Base-by-base conservation (phyloP, 2,888 invertebrate genomes). In the Lepeophtheirus nordmannii region DNA sequence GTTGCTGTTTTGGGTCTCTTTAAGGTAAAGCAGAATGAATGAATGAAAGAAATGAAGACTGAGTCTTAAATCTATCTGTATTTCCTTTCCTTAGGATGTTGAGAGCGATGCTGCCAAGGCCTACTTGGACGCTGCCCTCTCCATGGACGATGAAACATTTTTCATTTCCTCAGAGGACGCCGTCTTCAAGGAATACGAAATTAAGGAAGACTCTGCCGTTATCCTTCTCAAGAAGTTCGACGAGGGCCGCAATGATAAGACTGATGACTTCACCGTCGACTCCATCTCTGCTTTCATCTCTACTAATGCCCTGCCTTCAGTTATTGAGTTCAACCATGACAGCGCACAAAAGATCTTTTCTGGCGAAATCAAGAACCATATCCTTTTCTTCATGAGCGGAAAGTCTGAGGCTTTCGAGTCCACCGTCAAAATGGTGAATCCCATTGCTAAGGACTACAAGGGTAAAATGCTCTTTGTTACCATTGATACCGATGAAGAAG, bases 311-410 rank as follows among this genome's bases (percentile, higher is more conserved):
- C 81, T 97, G 75, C 96, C 96, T 22, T 78, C 89, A 69, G 84
- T 96, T 70, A 87, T 93, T 67, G 96, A 97, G 77, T 97, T 97
- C 80, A 93, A 90, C 72, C 93, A 94, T 73, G 91, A 96, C 77
- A 93, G 92, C 39, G 97, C 98, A 12, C 88, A 90, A 75, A 94
- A 94, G 78, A 93, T 99, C 78, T 99, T 99, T 76, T 92, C 94
- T 66, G 97, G 97, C 71, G 89, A 92, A 68, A 89, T 98, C 79
- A 96, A 97, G 80, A 89, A 87, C 73, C 98, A 99, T 78, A 82
- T 96, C 71, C 82, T 99, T 69, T 78, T 98, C 74, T 98, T 99
- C 83, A 80, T 96, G 72, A 90, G 89, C 74, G 91, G 93, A 81
- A 85, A 86, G 75, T 84, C 82, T 71, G 89, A 89, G 65, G 86